Percentiles rank a stretch among this genome's conserved stretches.
phyloP scores from a whole-genome alignment of 1,140 invertebrate genomes.

The Dufourea novaeangliae region DNA sequence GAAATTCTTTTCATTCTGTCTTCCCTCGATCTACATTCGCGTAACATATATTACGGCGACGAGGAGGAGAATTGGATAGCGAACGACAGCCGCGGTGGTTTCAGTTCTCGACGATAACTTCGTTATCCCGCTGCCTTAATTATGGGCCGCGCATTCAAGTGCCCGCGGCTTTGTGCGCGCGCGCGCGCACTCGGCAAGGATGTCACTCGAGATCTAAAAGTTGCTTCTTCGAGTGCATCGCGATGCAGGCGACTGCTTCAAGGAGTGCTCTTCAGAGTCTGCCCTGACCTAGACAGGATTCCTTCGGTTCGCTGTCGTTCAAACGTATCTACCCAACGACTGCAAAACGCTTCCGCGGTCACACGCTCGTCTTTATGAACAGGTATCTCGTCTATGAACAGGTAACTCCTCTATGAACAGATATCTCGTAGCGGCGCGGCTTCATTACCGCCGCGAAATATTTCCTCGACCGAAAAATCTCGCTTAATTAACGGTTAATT shows the following conservation, averaged over 20 bases:
- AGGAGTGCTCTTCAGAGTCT: constrained; percentile 37
- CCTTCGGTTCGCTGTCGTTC: constrained; percentile 20
- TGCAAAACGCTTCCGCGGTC: neutral
- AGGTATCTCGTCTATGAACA: neutral
- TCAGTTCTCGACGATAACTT: constrained; percentile 32
- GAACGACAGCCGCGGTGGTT: constrained; percentile 5
- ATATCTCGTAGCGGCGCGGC: neutral
- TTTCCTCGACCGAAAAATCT: neutral
- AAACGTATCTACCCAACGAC: constrained; percentile 21
- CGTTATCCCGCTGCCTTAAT: constrained; percentile 38
- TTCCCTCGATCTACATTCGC: neutral
- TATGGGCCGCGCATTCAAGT: constrained; percentile 38
- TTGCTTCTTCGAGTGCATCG: constrained; percentile 47
- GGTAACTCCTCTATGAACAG: neutral
- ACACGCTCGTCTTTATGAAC: neutral
- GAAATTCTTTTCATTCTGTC: neutral
- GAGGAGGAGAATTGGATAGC: too few species aligned
- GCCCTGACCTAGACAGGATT: constrained; percentile 30
- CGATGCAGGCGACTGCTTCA: neutral
- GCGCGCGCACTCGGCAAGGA: neutral
- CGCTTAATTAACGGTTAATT: constrained; percentile 23
- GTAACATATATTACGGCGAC: neutral
- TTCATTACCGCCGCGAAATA: neutral
- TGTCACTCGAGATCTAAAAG: constrained; percentile 35
- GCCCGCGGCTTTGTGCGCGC: too few species aligned